These are phyloP conservation scores for Sebastes variabilis DNA, from an alignment of 2,797 vertebrate genomes.

Conservation along the genomic window DNA sequence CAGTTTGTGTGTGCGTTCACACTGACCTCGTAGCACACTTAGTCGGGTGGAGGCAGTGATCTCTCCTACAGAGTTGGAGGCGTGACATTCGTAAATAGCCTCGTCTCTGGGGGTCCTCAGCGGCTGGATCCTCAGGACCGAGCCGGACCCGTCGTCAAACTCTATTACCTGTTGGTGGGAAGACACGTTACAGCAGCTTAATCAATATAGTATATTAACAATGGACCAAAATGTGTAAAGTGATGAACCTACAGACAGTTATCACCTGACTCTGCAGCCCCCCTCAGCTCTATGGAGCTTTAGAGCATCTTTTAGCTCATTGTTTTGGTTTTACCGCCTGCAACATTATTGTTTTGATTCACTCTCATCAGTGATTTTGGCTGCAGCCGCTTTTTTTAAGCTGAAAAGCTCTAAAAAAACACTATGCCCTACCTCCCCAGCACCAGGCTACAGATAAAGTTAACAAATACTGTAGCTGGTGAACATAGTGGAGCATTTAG, in stretches of 20 bases:
- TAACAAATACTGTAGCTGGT: background rate
- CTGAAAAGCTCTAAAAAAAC: background rate
- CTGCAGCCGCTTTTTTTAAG: background rate
- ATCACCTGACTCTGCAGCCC: background rate
- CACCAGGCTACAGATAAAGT: background rate
- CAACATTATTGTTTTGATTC: background rate
- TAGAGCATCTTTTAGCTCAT: background rate
- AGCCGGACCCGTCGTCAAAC: constrained; percentile 98
- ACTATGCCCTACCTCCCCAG: background rate
- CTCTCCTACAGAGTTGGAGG: constrained; percentile 94
- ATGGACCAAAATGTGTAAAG: background rate
- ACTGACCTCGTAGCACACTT: constrained; percentile 93
- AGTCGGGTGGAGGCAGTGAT: constrained; percentile 94
- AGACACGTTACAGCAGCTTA: background rate
- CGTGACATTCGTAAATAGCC: constrained; percentile 97
- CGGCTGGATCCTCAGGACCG: constrained; percentile 97
- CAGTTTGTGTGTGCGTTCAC: background rate
- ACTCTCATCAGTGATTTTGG: background rate
- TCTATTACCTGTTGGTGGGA: constrained; percentile 92
- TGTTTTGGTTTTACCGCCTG: background rate
- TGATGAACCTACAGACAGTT: background rate
- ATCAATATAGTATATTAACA: background rate
- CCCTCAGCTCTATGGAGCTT: no score
- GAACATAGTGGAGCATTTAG: background rate
- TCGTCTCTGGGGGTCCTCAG: constrained; percentile 95